Percentiles rank a stretch among this genome's conserved stretches.
phyloP scores from a whole-genome alignment of 2,797 vertebrate genomes.

The Eurystomus glaucurus region DNA sequence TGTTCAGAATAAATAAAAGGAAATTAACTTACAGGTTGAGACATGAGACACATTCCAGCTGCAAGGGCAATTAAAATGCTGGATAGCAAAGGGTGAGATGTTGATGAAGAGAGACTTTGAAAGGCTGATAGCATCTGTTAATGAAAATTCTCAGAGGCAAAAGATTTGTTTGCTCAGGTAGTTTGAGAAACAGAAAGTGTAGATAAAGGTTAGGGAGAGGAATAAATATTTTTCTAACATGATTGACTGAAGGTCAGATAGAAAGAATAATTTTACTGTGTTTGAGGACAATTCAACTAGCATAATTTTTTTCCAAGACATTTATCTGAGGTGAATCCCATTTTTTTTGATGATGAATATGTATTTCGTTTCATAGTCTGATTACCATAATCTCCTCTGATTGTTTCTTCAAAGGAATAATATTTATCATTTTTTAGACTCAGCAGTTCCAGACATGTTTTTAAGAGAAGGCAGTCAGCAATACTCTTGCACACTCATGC shows the following conservation, averaged over 20 bases:
- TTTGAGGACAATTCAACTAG: constrained; percentile 46
- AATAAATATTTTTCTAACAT: constrained; percentile 63
- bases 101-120: constrained; percentile 64
- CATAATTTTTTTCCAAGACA: constrained; percentile 28
- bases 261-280: constrained; percentile 48
- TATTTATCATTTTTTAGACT: constrained; percentile 75
- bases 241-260: constrained; percentile 69
- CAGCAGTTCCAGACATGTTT: constrained; percentile 24
- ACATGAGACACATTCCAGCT: constrained; percentile 20
- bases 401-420: constrained; percentile 77
- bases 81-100: constrained; percentile 44
- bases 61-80: constrained; percentile 71
- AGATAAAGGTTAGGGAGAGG: constrained; percentile 53
- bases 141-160: constrained; percentile 67
- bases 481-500: background rate
- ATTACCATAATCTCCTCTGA: constrained; percentile 78
- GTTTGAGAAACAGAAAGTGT: constrained; percentile 36
- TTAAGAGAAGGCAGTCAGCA: constrained; percentile 3
- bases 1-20: constrained; percentile 63
- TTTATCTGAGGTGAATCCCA: background rate
- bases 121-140: constrained; percentile 67
- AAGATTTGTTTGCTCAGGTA: constrained; percentile 63
- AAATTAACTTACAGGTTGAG: constrained; percentile 24
- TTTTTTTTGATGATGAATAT: constrained; percentile 25
- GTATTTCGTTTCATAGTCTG: constrained; percentile 65